These are phyloP conservation scores for Diplolepis rosae DNA, from an alignment of 2,888 invertebrate species.

Conservation along the genomic window DNA sequence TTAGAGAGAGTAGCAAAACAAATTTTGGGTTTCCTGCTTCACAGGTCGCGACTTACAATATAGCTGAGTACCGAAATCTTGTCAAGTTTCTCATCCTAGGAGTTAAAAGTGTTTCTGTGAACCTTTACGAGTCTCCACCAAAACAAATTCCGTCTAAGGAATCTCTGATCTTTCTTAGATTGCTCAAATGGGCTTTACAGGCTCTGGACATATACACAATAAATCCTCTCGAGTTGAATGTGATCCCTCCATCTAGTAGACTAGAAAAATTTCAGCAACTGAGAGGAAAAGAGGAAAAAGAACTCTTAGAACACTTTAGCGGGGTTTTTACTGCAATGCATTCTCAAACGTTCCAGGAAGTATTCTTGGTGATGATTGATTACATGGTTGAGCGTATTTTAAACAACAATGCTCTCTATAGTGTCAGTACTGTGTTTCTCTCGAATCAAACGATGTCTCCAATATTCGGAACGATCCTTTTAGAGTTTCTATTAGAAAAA, in stretches of 20 bases:
- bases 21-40: slow-evolving; percentile 84
- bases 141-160: slow-evolving; percentile 93
- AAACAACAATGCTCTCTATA: slow-evolving; percentile 93
- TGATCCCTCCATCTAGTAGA: slow-evolving; percentile 73
- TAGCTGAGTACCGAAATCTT: slow-evolving; percentile 92
- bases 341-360: slow-evolving; percentile 95
- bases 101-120: slow-evolving; percentile 97
- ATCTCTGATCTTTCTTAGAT: slow-evolving; percentile 90
- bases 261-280: slow-evolving; percentile 80
- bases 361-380: slow-evolving; percentile 96
- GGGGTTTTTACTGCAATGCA: slow-evolving; percentile 98
- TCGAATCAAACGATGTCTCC: slow-evolving; percentile 95
- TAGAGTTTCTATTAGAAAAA: slow-evolving; percentile 93
- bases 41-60: slow-evolving; percentile 85
- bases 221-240: slow-evolving; percentile 76
- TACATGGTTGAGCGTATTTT: slow-evolving; percentile 96
- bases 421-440: slow-evolving; percentile 94
- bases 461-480: slow-evolving; percentile 95
- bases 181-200: slow-evolving; percentile 95
- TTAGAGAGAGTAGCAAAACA: slow-evolving; percentile 80
- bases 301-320: slow-evolving; percentile 97
- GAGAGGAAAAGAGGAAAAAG: slow-evolving; percentile 96
- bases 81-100: slow-evolving; percentile 97
- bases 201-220: slow-evolving; percentile 95
- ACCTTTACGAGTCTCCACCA: slow-evolving; percentile 83